Evolutionary conservation across 2,888 invertebrate species (phyloP), one percentile per base, ranked within the genome.

Genomic region (Lymantria monacha): DNA sequence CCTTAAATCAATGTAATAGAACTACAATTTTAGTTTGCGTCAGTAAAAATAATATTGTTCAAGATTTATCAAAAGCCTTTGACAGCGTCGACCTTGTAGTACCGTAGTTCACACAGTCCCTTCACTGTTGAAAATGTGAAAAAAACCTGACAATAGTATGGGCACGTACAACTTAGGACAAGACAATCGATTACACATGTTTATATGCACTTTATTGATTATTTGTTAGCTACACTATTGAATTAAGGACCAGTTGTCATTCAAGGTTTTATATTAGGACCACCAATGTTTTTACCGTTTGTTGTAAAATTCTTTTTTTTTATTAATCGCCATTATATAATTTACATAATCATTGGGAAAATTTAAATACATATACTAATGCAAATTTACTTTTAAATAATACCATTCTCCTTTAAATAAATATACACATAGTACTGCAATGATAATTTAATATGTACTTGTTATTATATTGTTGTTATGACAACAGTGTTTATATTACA

Each of bases 101-200:
- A 76, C 79, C 81, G 79, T 81, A 82, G 84, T 88, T 87, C 88
- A 84, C 86, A 87, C 88, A 84, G 85, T 81, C 90, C 90, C 90
- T 90, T 90, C 90, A 89, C 90, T 83, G 81, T 77, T 76, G 84
- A 71, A 87, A 88, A 86, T 85, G 81, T 84, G 81, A 84, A 90
- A 89, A 90, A 22, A 77, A 90, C 81, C 68, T 66, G 70, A 87
- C 89, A 90, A 90, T 88, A 73, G 82, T 71, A 70, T 70, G 85
- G 86, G 85, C 85, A 75, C 72, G 79, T 81, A 74, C 76, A 76
- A 72, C 68, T 77, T 75, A 79, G 79, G 81, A 83, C 83, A 82
- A 86, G 78, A 88, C 87, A 89, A 88, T 89, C 83, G 88, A 89
- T 89, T 89, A 89, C 74, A 81, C 72, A 69, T 74, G 72, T 77